Conservation (phyloP, 2,113 vertebrate genomes). For the Alethe diademata region DNA sequence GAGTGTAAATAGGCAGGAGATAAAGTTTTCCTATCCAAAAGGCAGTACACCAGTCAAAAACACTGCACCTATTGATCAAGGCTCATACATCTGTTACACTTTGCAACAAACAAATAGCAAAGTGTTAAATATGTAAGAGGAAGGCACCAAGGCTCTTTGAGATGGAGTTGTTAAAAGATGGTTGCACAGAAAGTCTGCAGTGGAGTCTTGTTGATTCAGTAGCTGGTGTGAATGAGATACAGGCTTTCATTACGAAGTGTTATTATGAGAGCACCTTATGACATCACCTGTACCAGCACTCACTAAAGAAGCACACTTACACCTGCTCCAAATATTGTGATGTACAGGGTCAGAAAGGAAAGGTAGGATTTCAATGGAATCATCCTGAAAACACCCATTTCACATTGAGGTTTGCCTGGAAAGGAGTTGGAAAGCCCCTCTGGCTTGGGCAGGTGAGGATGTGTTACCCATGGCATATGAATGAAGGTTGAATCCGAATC, state of each 20-base stretch:
- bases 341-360: neutral
- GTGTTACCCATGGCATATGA: fast-evolving
- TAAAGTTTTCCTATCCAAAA: neutral
- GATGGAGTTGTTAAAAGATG: neutral
- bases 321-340: neutral
- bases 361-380: neutral
- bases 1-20: neutral
- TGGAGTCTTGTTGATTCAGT: fast-evolving
- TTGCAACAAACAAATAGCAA: neutral
- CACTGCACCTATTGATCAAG: fast-evolving
- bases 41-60: neutral
- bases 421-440: neutral
- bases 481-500: neutral
- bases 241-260: neutral
- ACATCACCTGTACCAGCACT: neutral
- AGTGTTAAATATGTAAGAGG: neutral
- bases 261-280: neutral
- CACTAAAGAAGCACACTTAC: neutral
- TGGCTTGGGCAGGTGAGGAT: neutral
- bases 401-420: fast-evolving
- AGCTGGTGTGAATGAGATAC: neutral
- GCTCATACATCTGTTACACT: neutral
- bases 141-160: neutral
- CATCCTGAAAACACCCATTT: neutral
- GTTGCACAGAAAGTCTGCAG: neutral